Conservation (phyloP, 2,888 invertebrate species). For the Melieria omissa region DNA sequence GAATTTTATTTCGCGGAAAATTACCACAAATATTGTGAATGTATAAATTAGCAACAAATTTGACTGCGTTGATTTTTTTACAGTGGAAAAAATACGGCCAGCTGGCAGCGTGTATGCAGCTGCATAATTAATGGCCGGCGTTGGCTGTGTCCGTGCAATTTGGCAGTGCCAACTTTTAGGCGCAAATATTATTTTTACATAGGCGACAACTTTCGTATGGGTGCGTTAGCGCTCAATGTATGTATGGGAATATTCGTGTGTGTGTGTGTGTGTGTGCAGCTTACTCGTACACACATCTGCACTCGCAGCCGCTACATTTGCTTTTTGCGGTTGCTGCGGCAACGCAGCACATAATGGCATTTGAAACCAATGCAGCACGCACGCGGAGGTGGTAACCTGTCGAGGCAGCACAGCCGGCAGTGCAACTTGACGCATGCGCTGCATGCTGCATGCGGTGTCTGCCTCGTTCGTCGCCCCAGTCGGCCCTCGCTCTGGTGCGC, state of each 20-base stretch:
- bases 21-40: too few species aligned
- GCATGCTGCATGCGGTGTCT: too few species aligned
- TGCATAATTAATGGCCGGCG: neutral
- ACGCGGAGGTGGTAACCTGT: too few species aligned
- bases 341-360: constrained; percentile 41
- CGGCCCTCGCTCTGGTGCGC: too few species aligned
- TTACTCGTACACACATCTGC: neutral
- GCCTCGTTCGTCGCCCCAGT: too few species aligned
- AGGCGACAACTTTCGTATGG: neutral
- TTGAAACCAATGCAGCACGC: constrained; percentile 27
- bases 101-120: constrained; percentile 36
- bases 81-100: too few species aligned
- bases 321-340: constrained; percentile 32
- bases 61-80: too few species aligned
- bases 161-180: too few species aligned
- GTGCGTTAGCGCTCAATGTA: neutral
- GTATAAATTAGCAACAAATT: too few species aligned
- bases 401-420: too few species aligned
- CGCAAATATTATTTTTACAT: neutral
- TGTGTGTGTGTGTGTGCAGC: neutral
- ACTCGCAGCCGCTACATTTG: constrained; percentile 26
- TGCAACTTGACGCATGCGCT: too few species aligned
- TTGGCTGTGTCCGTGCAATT: neutral
- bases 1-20: neutral
- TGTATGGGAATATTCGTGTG: constrained; percentile 10